A percentile compares a stretch with the other conserved stretches of the same genome.
These are phyloP conservation scores for Cygnus buccinator DNA, from an alignment of 2,113 vertebrate species.

Conservation along the genomic window DNA sequence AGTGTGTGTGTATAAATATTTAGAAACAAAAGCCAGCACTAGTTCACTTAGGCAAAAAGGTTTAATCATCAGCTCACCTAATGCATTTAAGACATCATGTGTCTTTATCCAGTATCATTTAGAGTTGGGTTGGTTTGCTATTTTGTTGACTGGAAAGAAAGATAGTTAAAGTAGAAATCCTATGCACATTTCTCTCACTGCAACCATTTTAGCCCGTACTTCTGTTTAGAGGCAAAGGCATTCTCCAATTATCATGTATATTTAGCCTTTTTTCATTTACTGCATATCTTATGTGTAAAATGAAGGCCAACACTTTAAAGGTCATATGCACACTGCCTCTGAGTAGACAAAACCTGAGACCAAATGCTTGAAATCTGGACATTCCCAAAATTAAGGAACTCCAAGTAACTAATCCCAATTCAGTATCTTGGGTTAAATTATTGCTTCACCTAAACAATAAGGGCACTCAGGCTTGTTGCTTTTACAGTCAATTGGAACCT, in stretches of 20 bases:
- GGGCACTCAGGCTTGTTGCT: neutral
- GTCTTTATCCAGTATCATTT: neutral
- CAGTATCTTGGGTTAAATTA: neutral
- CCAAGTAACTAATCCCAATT: neutral
- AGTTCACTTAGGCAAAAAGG: neutral
- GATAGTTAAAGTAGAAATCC: neutral
- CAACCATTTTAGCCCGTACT: neutral
- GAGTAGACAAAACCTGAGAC: neutral
- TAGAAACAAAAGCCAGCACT: neutral
- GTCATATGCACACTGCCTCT: neutral
- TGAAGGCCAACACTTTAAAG: neutral
- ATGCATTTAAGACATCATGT: neutral
- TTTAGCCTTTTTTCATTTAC: neutral
- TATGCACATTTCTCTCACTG: neutral
- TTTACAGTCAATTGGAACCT: conserved; percentile 35
- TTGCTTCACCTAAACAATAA: neutral
- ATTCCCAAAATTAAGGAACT: neutral
- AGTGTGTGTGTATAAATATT: neutral
- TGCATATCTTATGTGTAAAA: neutral
- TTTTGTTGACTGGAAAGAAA: neutral
- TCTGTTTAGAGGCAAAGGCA: neutral
- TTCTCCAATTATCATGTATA: neutral
- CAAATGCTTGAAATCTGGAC: neutral
- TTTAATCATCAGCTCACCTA: neutral
- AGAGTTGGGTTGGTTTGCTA: neutral